phyloP scores from a whole-genome alignment of 2,113 vertebrate species.

The Numenius arquata region DNA sequence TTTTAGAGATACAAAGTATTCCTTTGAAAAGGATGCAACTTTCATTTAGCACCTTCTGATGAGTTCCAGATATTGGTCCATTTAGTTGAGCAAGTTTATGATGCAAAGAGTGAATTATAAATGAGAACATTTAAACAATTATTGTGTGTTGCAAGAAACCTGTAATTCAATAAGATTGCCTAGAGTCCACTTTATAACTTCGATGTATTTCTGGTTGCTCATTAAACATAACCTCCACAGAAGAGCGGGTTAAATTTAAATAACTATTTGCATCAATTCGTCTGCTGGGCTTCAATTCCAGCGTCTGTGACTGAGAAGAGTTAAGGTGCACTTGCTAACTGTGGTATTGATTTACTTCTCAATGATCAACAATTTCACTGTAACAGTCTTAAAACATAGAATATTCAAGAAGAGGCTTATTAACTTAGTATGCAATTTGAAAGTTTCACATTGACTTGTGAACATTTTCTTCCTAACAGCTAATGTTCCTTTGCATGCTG shows the following conservation, averaged over 20 bases:
- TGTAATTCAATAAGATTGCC: not conserved
- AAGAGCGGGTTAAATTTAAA: slow-evolving; percentile 15
- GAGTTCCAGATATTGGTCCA: not conserved
- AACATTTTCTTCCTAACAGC: slow-evolving; percentile 51
- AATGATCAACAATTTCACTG: slow-evolving; percentile 18
- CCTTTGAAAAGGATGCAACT: not conserved
- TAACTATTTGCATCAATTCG: not conserved
- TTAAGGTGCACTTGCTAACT: not conserved
- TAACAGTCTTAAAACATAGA: slow-evolving; percentile 8
- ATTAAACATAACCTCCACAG: slow-evolving; percentile 15
- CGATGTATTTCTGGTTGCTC: not conserved
- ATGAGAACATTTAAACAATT: not conserved
- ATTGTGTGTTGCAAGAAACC: not conserved
- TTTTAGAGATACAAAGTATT: not conserved
- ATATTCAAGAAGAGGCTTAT: slow-evolving; percentile 41
- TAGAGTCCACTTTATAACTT: not conserved
- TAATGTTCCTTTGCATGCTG: slow-evolving; percentile 58
- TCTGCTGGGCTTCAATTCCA: not conserved
- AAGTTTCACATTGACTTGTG: slow-evolving; percentile 40
- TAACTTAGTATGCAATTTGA: slow-evolving; percentile 34
- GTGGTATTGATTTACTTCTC: slow-evolving; percentile 20
- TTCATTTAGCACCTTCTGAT: not conserved
- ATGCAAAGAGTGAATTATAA: not conserved
- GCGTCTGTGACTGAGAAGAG: not conserved
- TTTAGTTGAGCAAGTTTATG: not conserved